Evolutionary conservation across 2,888 invertebrate genomes (phyloP).

Genomic region (Hypomecis atomaria): DNA sequence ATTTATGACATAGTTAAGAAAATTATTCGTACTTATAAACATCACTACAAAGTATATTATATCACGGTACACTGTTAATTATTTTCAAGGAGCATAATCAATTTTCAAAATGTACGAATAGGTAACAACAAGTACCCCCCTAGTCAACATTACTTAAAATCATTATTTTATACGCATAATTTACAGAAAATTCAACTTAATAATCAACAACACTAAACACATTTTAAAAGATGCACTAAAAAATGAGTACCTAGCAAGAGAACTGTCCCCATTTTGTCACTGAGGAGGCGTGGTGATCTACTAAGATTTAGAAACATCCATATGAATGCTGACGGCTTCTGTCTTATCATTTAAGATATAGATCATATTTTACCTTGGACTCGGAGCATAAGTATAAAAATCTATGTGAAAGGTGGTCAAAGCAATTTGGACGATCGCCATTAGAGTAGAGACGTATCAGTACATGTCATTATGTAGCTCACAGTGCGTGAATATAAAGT

Average conservation of each 20-base stretch:
- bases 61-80: no score
- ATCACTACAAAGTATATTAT: no score
- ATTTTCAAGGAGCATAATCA: no score
- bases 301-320: constrained; percentile 47
- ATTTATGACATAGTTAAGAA: no score
- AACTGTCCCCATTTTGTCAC: constrained; percentile 79
- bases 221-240: constrained; percentile 7
- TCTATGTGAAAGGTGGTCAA: constrained; percentile 60
- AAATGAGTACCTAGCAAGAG: constrained; percentile 55
- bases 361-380: constrained; percentile 26
- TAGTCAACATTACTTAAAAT: no score
- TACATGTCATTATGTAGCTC: constrained; percentile 65
- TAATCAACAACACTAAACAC: constrained; percentile 9
- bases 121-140: no score
- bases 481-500: constrained; percentile 70
- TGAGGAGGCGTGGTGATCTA: constrained; percentile 76
- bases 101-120: no score
- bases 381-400: constrained; percentile 26
- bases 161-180: no score
- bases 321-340: background rate
- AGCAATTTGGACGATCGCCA: constrained; percentile 70
- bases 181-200: constrained; percentile 25
- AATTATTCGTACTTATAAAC: no score
- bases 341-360: constrained; percentile 22
- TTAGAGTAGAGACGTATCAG: constrained; percentile 57